Base-by-base conservation (phyloP, 2,113 vertebrate genomes). In the Pica pica region DNA sequence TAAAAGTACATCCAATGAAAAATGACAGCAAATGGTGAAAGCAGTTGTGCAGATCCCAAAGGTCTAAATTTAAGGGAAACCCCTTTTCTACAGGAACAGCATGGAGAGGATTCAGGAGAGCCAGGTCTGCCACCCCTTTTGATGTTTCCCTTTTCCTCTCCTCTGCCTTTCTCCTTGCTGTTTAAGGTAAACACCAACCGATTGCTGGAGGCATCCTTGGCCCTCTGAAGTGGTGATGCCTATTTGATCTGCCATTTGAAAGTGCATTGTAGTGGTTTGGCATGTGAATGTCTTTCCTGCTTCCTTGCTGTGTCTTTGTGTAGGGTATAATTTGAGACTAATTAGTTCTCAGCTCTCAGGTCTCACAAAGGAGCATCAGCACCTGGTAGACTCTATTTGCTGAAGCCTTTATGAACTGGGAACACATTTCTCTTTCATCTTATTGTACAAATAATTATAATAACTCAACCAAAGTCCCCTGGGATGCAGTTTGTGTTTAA, bases 331-430 rank as follows among this genome's bases (percentile, higher is more conserved):
- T 93, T 87, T 88, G 77, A 67, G 61, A 86, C 91, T 95, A 95
- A 95, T 97, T 95, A 94, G 59, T 94, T 91, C 87, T 74, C 94
- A 88, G 71, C 83, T 94, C 79, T 90, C 88, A 61, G 90, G 57
- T 64, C 73, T 82, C 83, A 87, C 77, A 89, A 91, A 95, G 63
- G 87, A 91, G 50, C 78, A 65, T 80, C 82, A 86, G 87, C 90
- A 94, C 93, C 79, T 93, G 81, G 65, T 79, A 28, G 46, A 57
- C 74, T 90, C 75, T 74, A 10, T 92, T 89, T 97, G 83, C 74
- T 87, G 63, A 87, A 91, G 90, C 82, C 52, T 80, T 65, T 80
- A 39, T 81, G 64, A 86, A 82, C 61, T 3, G 7, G 24, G 85
- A 94, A 42, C 67, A 59, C 8, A 0, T 39, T 9, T 9, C 67